Evolutionary conservation across 2,888 invertebrate species (phyloP), one percentile per base, ranked within the genome.

Genomic region (Cistogaster globosa): DNA sequence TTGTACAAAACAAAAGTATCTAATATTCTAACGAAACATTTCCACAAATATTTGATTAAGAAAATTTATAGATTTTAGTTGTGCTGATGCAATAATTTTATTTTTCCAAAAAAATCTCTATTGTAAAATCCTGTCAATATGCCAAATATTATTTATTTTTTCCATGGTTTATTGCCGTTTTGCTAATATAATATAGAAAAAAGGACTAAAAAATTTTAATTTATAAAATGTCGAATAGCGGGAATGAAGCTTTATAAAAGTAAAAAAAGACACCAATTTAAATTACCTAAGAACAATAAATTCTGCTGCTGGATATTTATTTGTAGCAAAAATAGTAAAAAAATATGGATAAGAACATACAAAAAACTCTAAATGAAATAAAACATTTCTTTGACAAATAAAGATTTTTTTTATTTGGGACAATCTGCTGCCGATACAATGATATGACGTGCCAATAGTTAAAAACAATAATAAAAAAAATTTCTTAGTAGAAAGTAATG

Each of bases 91-190:
- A 4, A 45, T 14, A 16, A 55, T 45, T 57, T 4, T 2, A 2
- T 26, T 26, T 5, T 32, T 12, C 55, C 14, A 63, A 71, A 32
- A 45, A 62, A 62, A 20, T 62, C 71, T 48, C 51, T 32, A 62
- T 71, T 71, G 42, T 62, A 63, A 71, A 65, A 79, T 79, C 63
- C 78, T 79, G 78, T 71, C 71, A 71, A 79, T 79, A 65, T 79
- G 78, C 78, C 78, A 79, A 79, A 71, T 57, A 65, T 71, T 65
- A 1, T 22, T 14, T 38, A 20, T 45, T 36, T 51, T 51, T 53
- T 18, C 18, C 32, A 63, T 78, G 57, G 55, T 78, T 71, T 78
- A 78, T 71, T 55, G 60, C 38, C 53, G 26, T 26, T 57, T 32
- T 65, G 65, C n/a, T 18, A 53, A 32, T 32, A 6, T 8, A 32